Base-by-base conservation (phyloP, 2,888 invertebrate species). In the Dyspetes luteomarginatus region DNA sequence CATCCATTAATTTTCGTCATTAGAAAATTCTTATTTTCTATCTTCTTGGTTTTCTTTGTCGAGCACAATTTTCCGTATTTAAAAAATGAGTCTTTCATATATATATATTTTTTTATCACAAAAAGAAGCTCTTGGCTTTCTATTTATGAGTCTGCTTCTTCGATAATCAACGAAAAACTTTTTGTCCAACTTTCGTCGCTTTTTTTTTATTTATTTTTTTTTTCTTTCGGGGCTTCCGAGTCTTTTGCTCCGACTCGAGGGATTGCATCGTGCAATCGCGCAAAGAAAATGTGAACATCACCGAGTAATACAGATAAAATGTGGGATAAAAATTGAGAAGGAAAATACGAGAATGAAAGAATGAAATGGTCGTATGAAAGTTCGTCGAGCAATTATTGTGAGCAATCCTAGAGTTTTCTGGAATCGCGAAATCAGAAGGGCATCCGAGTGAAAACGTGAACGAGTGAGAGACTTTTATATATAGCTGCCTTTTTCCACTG, bases 331-430 rank as follows among this genome's bases (percentile, higher is more conserved):
- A 67, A 67, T 17, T 65, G 65, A 26, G 12, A 17, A 17, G 12
- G 17, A 12, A 56, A 26, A 69, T 1, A 43, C 15, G 15, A 43
- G n/a, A 28, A 30, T 1, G 19, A 22, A 71, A 12, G 19, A 45
- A 36, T 24, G 52, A 45, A 68, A 24, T n/a, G 4, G 15, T 3
- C 15, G 24, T 36, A 9, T 68, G 41, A 26, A 41, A 60, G 76
- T 72, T 77, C 64, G 64, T 67, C 74, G 67, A 81, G 71, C 75
- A 83, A 82, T 84, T 83, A 82, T 81, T 71, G 80, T 71, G 45
- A 75, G 76, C 73, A 78, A 64, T 30, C 60, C 77, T 50, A 52
- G 19, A 60, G 62, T 45, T 52, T 52, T 19, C 62, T 17, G 48
- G 78, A 65, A 41, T 72, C 36, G 36, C 5, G 24, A 62, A 62